Base-by-base conservation (phyloP, 2,888 invertebrate species). In the Bombylius discolor region DNA sequence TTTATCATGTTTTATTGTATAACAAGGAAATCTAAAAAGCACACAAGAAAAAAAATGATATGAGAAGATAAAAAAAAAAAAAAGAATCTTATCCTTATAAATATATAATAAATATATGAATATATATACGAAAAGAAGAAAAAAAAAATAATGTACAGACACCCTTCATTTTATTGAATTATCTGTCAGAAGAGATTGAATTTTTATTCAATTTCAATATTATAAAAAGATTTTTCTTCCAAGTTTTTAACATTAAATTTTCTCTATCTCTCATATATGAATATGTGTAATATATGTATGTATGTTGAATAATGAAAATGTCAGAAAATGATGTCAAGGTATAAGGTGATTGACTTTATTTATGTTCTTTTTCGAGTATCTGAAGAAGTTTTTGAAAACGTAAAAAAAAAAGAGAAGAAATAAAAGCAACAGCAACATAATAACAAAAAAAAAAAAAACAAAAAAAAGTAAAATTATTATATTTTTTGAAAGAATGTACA, bases 181-280 rank as follows among this genome's bases (percentile, higher is more conserved):
- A 69, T 70, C 66, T 64, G 67, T 67, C 67, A 69, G 68, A 68
- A 68, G 69, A 69, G 70, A 69, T 69, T 69, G 69, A 70, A 68
- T 69, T 69, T 69, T 70, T 69, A 70, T 69, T 69, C 70, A 69
- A 69, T 69, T 69, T 69, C 69, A 60, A 60, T 23, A 23, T 54
- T 54, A 54, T 49, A 49, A 44, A 49, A 49, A 54, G 14, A 54
- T 50, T 55, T 55, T 51, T 49, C 55, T 50, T 50, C 46, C 50
- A 51, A 32, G 50, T 42, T 42, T 42, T 42, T 23, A 23, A 8
- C 39, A 42, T 42, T 36, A 5, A 36, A 36, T 42, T 11, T 11
- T 11, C 39, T 5, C 1, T 36, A 36, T 36, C 1, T 34, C 7
- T 5, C 8, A 36, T 4, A 5, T 36, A 36, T 8, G 8, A 36